phyloP scores from a whole-genome alignment of 1,140 invertebrate species.

The Reticulitermes speratus region DNA sequence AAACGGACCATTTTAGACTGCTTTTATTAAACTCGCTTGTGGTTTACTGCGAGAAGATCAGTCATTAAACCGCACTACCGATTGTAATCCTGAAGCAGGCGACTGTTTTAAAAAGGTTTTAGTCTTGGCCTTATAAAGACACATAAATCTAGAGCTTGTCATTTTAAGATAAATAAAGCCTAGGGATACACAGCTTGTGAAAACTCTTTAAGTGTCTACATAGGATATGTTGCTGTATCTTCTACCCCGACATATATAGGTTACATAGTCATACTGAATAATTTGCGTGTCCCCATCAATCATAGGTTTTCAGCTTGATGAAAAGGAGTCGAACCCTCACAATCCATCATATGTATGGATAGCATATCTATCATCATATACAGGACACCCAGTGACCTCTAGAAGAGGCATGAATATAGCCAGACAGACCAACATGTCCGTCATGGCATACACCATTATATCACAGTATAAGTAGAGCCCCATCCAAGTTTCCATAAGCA shows the following conservation, averaged over 20 bases:
- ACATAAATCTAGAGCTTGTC: too few relatives aligned
- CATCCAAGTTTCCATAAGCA: background rate
- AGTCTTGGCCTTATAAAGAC: too few relatives aligned
- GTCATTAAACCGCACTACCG: too few relatives aligned
- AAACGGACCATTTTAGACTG: too few relatives aligned
- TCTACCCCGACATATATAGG: background rate
- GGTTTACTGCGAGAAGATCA: too few relatives aligned
- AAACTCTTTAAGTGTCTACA: too few relatives aligned
- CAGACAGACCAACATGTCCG: background rate
- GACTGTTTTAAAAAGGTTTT: too few relatives aligned
- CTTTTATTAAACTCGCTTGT: too few relatives aligned
- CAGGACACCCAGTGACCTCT: background rate
- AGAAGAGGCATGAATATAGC: background rate
- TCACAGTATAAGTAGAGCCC: background rate
- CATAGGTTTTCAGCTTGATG: background rate
- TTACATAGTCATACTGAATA: conserved; percentile 13
- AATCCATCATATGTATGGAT: conserved; percentile 13
- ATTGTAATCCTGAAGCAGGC: too few relatives aligned
- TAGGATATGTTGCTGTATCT: too few relatives aligned
- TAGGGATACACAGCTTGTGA: too few relatives aligned
- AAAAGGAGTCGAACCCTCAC: background rate
- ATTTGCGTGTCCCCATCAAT: background rate
- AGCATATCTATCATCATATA: background rate
- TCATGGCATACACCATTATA: background rate
- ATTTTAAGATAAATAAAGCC: too few relatives aligned